Conservation (phyloP, 2,888 invertebrate genomes). For the Pemphredon lugubris region DNA sequence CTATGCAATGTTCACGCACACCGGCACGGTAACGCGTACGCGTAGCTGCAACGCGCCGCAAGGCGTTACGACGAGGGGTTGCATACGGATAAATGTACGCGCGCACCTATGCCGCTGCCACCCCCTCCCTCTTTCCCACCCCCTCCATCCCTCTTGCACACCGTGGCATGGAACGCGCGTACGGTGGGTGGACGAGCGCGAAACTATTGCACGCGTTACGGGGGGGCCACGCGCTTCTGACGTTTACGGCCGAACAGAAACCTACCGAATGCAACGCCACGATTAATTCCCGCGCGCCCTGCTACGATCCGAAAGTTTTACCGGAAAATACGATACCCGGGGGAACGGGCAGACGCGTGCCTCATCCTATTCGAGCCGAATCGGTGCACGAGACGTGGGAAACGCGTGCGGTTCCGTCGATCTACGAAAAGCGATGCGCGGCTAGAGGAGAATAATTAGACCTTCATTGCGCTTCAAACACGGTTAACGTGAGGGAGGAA, state of each 20-base stretch:
- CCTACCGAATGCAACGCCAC: constrained; percentile 44
- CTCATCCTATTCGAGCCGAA: neutral
- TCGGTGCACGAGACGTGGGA: no score
- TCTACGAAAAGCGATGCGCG: no score
- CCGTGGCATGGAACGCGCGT: neutral
- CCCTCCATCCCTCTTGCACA: no score
- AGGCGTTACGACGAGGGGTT: constrained; percentile 20
- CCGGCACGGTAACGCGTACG: constrained; percentile 1
- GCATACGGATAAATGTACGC: constrained; percentile 31
- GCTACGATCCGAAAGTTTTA: constrained; percentile 56
- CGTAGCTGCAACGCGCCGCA: constrained; percentile 29
- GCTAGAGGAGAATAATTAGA: no score
- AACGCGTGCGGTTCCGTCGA: no score
- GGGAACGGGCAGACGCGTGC: constrained; percentile 10
- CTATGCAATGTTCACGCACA: constrained; percentile 34
- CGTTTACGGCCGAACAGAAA: constrained; percentile 61
- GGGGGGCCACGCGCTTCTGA: constrained; percentile 48
- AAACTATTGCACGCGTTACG: constrained; percentile 50
- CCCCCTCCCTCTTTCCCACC: no score
- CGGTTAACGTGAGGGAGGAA: no score
- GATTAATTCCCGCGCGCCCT: constrained; percentile 57
- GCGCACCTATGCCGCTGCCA: constrained; percentile 19
- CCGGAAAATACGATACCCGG: constrained; percentile 52
- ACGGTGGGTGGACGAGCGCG: constrained; percentile 27
- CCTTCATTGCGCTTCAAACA: no score